Base-by-base conservation (phyloP, 2,797 vertebrate species). In the Chaetodon trifasciatus region DNA sequence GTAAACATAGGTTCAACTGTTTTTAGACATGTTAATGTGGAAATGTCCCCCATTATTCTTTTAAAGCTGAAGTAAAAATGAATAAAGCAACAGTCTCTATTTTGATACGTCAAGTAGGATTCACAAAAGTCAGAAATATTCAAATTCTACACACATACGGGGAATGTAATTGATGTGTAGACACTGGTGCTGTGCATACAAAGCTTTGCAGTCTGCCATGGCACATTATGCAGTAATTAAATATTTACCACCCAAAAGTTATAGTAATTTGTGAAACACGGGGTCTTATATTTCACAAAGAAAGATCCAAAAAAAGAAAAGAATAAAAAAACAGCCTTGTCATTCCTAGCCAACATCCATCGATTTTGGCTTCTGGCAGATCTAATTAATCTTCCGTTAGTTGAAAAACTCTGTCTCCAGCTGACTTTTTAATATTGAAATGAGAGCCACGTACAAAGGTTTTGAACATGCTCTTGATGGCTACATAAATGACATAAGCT, bases 61-160 rank as follows among this genome's bases (percentile, higher is more conserved):
- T 68, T 37, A 39, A 32, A 71, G 24, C 21, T 63, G 37, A 52
- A 23, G 39, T 50, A 58, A 52, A 28, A 67, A 21, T 5, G 19
- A 53, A 44, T 23, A 8, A 19, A 10, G 23, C 40, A 57, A 11
- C 1, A 21, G 16, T 46, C 16, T n/a, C 5, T 28, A 6, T 17
- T 50, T 19, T 52, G 19, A 58, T n/a, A n/a, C 10, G 19, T 64
- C 40, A 6, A 56, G 1, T 2, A 21, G 9, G 21, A 65, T 21
- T 57, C 62, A 53, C 39, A 37, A 55, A 28, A 55, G 57, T 28
- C 19, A 35, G 4, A 63, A 69, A 56, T 57, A 4, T 63, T 73
- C 9, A 69, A 13, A 57, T 68, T 4, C 5, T 28, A n/a, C 12
- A 39, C 49, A 61, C 9, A 37, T 9, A 35, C 1, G n/a, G 52